Conservation (phyloP, 2,888 invertebrate genomes). For the Cephus rjabovi region DNA sequence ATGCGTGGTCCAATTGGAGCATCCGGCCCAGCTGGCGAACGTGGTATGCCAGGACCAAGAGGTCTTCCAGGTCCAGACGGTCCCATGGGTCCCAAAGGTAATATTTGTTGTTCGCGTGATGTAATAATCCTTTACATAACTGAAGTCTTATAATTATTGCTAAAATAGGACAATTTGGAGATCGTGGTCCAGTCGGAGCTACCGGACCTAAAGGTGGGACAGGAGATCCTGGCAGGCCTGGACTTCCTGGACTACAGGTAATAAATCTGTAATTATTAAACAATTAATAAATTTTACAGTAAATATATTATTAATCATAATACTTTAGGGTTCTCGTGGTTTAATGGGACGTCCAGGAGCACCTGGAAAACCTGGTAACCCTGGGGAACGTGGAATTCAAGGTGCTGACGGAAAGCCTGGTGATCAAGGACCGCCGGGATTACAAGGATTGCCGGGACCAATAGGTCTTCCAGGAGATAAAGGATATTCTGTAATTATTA, state of each 20-base stretch:
- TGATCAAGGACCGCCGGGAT: conserved; percentile 82
- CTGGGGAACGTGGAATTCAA: conserved; percentile 80
- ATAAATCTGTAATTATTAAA: background rate
- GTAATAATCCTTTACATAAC: background rate
- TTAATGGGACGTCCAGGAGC: conserved; percentile 78
- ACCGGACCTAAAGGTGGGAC: conserved; percentile 72
- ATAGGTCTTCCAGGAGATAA: conserved; percentile 84
- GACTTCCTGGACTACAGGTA: conserved; percentile 69
- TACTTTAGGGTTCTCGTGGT: conserved; percentile 71
- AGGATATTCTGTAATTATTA: conserved; percentile 74
- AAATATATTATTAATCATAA: background rate
- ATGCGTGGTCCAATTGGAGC: conserved; percentile 81
- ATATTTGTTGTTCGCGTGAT: background rate
- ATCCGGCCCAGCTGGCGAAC: conserved; percentile 79
- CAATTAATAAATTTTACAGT: background rate
- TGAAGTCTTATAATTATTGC: background rate
- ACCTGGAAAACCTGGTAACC: conserved; percentile 76
- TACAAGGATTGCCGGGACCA: conserved; percentile 83
- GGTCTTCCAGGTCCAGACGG: conserved; percentile 85
- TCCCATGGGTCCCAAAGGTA: conserved; percentile 79
- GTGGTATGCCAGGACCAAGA: conserved; percentile 74
- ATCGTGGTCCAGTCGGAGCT: conserved; percentile 71
- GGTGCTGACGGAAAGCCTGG: conserved; percentile 90
- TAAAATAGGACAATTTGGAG: conserved; percentile 73
- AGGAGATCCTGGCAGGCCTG: conserved; percentile 74